Conservation (phyloP, 1,140 invertebrate species). For the Hyles euphorbiae region DNA sequence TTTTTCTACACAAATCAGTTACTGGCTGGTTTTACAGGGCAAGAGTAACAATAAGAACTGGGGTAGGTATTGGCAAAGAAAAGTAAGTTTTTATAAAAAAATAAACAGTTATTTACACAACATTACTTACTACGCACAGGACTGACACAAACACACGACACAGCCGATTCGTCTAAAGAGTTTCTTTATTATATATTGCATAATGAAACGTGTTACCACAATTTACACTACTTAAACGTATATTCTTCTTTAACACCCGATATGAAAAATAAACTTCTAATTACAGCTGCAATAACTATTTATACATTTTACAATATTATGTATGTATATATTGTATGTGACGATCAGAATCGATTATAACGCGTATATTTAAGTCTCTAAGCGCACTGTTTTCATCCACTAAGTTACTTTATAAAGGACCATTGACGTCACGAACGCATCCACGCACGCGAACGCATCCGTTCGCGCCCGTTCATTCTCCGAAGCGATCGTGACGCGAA, state of each 20-base stretch:
- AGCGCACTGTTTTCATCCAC: constrained; percentile 55
- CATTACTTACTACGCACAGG: constrained; percentile 52
- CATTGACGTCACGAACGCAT: too few relatives aligned
- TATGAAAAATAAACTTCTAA: constrained; percentile 75
- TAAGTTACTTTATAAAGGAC: constrained; percentile 32
- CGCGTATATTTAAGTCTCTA: constrained; percentile 56
- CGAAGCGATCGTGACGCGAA: constrained; percentile 19
- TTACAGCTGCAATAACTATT: constrained; percentile 75
- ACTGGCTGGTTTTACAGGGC: constrained; percentile 16
- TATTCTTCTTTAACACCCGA: constrained; percentile 56
- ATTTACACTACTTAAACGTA: constrained; percentile 70
- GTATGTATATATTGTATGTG: constrained; percentile 36
- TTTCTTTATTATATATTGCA: constrained; percentile 52
- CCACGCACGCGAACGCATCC: too few relatives aligned
- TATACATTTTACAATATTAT: constrained; percentile 70
- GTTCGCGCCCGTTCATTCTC: too few relatives aligned
- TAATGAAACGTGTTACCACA: constrained; percentile 62
- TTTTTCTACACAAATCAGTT: neutral
- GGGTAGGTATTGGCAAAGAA: constrained; percentile 9
- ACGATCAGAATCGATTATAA: constrained; percentile 52
- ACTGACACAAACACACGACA: constrained; percentile 64
- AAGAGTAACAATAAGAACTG: constrained; percentile 14
- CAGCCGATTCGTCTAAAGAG: constrained; percentile 68
- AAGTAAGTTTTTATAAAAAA: constrained; percentile 13
- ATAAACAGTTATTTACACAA: constrained; percentile 53